Percentiles rank a stretch among this genome's conserved stretches.
These are phyloP conservation scores for Plebejus melissa DNA, from an alignment of 2,888 invertebrate genomes.

Conservation along the genomic window DNA sequence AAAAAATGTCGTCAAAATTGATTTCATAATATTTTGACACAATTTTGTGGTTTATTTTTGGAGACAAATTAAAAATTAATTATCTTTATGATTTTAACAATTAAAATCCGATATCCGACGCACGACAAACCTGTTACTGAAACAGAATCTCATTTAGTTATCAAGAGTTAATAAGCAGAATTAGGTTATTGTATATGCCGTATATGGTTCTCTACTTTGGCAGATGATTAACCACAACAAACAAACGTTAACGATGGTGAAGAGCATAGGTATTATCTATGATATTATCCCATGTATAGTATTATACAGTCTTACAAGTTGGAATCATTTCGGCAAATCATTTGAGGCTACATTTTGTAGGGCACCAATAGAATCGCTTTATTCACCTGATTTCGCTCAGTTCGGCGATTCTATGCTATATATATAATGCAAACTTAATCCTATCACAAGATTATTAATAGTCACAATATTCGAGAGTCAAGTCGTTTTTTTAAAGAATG, in stretches of 20 bases:
- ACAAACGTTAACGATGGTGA: too few relatives aligned
- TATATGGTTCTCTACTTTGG: too few relatives aligned
- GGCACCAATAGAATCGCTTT: too few relatives aligned
- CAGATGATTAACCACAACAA: too few relatives aligned
- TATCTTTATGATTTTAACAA: neutral
- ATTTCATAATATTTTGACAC: neutral
- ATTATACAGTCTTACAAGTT: too few relatives aligned
- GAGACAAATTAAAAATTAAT: neutral
- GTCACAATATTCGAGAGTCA: slow-evolving; percentile 25
- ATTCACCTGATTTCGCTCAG: too few relatives aligned
- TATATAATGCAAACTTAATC: neutral
- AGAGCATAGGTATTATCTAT: too few relatives aligned
- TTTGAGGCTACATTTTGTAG: too few relatives aligned
- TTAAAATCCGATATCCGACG: neutral
- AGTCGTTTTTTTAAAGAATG: slow-evolving; percentile 42
- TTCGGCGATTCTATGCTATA: too few relatives aligned
- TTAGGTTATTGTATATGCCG: too few relatives aligned
- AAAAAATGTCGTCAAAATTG: neutral
- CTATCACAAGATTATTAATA: neutral
- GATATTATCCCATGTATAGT: too few relatives aligned
- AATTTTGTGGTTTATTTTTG: neutral
- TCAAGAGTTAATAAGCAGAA: neutral
- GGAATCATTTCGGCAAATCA: too few relatives aligned
- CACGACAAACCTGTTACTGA: neutral
- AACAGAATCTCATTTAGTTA: neutral